A percentile compares a stretch with the other conserved stretches of the same genome.
Evolutionary conservation across 2,888 invertebrate species (phyloP).

Genomic region (Octonoba sinensis): DNA sequence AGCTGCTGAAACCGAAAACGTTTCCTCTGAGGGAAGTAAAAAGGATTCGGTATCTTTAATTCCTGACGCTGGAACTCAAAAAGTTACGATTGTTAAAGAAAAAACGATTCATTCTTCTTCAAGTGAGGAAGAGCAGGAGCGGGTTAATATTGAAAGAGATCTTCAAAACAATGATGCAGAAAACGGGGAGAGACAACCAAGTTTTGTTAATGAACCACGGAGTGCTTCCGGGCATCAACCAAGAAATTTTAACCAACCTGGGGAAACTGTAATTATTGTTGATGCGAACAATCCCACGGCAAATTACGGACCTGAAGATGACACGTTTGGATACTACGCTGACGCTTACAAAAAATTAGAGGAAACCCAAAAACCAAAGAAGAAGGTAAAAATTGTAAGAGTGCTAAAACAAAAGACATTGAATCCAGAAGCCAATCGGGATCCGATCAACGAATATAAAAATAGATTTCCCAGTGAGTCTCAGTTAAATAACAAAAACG

Average conservation of each 20-base stretch:
- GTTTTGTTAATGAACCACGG: background rate
- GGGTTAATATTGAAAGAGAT: constrained; percentile 21
- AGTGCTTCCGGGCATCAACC: background rate
- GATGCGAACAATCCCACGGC: constrained; percentile 5
- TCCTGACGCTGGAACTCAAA: constrained; percentile 15
- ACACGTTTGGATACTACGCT: constrained; percentile 29
- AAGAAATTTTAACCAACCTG: constrained; percentile 9
- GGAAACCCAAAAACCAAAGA: background rate
- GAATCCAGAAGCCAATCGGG: background rate
- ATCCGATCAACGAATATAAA: constrained; percentile 15
- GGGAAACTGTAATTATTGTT: background rate
- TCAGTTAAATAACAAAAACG: background rate
- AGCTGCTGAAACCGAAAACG: too few relatives aligned
- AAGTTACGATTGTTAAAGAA: constrained; percentile 31
- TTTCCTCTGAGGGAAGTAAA: too few relatives aligned
- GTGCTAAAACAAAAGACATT: background rate
- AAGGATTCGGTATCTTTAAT: too few relatives aligned
- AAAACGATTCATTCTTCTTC: constrained; percentile 30
- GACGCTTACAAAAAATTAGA: constrained; percentile 10
- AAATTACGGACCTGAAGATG: constrained; percentile 46
- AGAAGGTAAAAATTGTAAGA: constrained; percentile 2
- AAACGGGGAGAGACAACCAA: background rate
- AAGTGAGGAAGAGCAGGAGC: constrained; percentile 34
- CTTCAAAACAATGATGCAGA: background rate
- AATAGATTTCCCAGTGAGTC: constrained; percentile 35